Conservation (phyloP, 2,888 invertebrate genomes). For the Aspidiotus rigidus region DNA sequence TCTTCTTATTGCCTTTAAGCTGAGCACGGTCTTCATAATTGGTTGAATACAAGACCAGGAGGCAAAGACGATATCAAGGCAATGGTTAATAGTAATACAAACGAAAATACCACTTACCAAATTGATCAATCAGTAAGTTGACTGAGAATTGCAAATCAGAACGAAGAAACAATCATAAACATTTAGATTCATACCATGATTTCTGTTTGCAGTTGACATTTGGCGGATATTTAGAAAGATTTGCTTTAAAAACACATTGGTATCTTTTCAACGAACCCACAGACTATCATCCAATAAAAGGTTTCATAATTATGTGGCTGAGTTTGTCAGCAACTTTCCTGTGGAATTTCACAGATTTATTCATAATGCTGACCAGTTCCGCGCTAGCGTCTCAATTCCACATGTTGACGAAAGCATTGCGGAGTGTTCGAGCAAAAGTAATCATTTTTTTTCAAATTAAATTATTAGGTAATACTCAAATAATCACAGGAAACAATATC, state of each 20-base stretch:
- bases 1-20: conserved; percentile 27
- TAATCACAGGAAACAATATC: too few species aligned
- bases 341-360: conserved; percentile 41
- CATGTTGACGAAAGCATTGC: conserved; percentile 45
- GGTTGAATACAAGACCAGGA: conserved; percentile 37
- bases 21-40: conserved; percentile 38
- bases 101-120: conserved; percentile 30
- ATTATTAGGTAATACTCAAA: too few species aligned
- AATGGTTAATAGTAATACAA: conserved; percentile 34
- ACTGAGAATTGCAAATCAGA: neutral
- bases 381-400: conserved; percentile 39
- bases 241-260: conserved; percentile 38
- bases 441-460: neutral
- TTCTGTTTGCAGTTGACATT: conserved; percentile 35
- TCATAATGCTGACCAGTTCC: conserved; percentile 40
- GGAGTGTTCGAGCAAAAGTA: conserved; percentile 48
- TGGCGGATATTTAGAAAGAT: conserved; percentile 36
- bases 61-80: conserved; percentile 36
- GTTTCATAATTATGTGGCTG: conserved; percentile 38
- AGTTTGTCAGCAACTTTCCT: conserved; percentile 39
- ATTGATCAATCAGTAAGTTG: conserved; percentile 36
- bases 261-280: conserved; percentile 36
- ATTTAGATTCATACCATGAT: neutral
- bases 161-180: too few species aligned
- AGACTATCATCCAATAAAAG: conserved; percentile 36